Percentiles rank a stretch among this genome's conserved stretches.
Conservation (phyloP, 2,797 vertebrate genomes). For the Enteromius unitaeniatus region DNA sequence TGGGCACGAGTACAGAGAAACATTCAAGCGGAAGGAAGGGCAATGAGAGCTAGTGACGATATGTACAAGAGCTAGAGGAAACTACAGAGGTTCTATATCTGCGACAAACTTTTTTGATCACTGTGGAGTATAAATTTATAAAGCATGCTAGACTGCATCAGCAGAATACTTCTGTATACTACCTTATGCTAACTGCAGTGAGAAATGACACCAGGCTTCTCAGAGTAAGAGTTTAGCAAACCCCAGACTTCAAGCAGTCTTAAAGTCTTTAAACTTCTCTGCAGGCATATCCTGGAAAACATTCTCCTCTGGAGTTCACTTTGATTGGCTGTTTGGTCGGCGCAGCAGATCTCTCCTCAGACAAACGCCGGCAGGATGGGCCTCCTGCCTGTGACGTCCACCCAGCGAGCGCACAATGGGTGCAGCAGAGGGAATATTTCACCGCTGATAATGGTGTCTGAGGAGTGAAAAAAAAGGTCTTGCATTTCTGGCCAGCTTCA, state of each 20-base stretch:
- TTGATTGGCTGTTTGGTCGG: conserved; percentile 22
- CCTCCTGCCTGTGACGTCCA: conserved; percentile 77
- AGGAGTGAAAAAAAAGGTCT: conserved; percentile 72
- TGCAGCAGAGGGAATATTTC: conserved; percentile 80
- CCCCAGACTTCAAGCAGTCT: not conserved
- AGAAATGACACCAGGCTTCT: not conserved
- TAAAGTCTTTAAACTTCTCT: conserved; percentile 2
- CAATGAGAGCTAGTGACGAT: conserved; percentile 75
- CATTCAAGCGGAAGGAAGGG: conserved; percentile 79
- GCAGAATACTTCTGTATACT: not conserved
- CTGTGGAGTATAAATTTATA: not conserved
- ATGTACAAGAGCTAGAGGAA: conserved; percentile 68
- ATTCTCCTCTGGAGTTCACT: not conserved
- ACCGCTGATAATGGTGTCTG: conserved; percentile 71
- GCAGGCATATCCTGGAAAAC: conserved; percentile 27
- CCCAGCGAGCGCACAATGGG: conserved; percentile 77
- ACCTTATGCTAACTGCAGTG: not conserved
- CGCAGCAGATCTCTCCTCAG: conserved; percentile 37
- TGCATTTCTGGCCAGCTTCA: conserved; percentile 84
- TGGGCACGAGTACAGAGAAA: conserved; percentile 67
- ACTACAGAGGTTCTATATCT: conserved; percentile 45
- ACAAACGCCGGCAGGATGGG: conserved; percentile 67
- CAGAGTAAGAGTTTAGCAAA: conserved; percentile 10
- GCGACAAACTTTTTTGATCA: not conserved
- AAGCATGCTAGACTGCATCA: not conserved